phyloP scores from a whole-genome alignment of 1,140 invertebrate genomes.

The Rhynchophorus ferrugineus region DNA sequence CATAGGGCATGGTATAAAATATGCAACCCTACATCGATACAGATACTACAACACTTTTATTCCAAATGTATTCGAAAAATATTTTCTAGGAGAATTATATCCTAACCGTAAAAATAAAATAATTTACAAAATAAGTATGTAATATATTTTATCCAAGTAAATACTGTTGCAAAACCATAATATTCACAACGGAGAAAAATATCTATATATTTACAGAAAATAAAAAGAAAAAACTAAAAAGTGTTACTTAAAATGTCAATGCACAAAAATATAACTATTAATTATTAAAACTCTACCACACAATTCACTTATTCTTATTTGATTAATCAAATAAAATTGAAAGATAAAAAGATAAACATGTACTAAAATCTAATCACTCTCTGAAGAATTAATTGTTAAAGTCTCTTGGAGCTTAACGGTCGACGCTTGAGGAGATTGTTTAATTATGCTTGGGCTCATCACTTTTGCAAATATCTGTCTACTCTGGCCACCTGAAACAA shows the following conservation, averaged over 20 bases:
- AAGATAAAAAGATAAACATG: not conserved
- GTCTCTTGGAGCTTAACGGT: conserved; percentile 15
- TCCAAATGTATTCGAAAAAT: too few species aligned
- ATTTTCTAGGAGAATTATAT: too few species aligned
- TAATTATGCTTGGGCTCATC: conserved; percentile 35
- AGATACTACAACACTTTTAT: too few species aligned
- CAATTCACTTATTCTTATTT: not conserved
- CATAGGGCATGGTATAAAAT: too few species aligned
- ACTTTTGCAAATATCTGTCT: conserved; percentile 41
- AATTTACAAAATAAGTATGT: not conserved
- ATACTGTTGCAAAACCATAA: not conserved
- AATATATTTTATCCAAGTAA: not conserved
- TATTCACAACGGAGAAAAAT: not conserved
- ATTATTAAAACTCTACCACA: not conserved
- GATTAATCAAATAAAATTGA: not conserved
- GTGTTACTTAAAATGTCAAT: not conserved
- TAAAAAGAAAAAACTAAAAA: not conserved
- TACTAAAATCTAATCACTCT: conserved; percentile 8
- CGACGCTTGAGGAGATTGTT: conserved; percentile 22
- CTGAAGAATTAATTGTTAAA: conserved; percentile 16
- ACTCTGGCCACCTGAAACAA: conserved; percentile 33
- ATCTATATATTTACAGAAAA: not conserved
- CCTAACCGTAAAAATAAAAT: not conserved
- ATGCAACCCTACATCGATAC: too few species aligned
- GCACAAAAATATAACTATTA: not conserved